A percentile compares a stretch with the other conserved stretches of the same genome.
phyloP scores from a whole-genome alignment of 2,888 invertebrate species.

The Leistus spinibarbis region DNA sequence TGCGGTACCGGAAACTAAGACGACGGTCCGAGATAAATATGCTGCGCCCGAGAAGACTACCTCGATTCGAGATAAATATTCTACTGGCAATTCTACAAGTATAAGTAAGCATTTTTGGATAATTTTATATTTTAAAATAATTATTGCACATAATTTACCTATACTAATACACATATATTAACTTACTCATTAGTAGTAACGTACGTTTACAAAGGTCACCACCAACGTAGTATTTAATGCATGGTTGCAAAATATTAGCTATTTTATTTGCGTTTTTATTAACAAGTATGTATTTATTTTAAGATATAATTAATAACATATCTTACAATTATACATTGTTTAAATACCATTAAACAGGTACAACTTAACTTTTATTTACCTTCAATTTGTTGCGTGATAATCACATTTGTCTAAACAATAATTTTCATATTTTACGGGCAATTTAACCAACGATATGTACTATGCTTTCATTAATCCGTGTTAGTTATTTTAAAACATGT shows the following conservation, averaged over 20 bases:
- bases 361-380: not conserved
- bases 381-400: not conserved
- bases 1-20: constrained; percentile 1
- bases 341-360: not conserved
- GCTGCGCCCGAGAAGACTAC: constrained; percentile 10
- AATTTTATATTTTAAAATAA: no score
- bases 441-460: not conserved
- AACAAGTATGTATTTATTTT: not conserved
- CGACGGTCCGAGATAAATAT: constrained; percentile 17
- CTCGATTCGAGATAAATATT: constrained; percentile 25
- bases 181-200: no score
- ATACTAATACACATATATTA: no score
- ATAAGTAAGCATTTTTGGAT: not conserved
- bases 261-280: no score
- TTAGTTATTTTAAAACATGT: constrained; percentile 7
- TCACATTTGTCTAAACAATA: not conserved
- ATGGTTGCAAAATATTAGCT: no score
- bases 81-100: constrained; percentile 5
- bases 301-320: not conserved
- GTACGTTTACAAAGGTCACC: no score
- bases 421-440: not conserved
- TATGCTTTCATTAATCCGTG: not conserved
- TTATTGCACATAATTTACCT: no score
- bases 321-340: not conserved
- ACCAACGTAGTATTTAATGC: no score